These are phyloP conservation scores for Scaptodrosophila lebanonensis DNA, from an alignment of 1,140 invertebrate species.

Conservation along the genomic window DNA sequence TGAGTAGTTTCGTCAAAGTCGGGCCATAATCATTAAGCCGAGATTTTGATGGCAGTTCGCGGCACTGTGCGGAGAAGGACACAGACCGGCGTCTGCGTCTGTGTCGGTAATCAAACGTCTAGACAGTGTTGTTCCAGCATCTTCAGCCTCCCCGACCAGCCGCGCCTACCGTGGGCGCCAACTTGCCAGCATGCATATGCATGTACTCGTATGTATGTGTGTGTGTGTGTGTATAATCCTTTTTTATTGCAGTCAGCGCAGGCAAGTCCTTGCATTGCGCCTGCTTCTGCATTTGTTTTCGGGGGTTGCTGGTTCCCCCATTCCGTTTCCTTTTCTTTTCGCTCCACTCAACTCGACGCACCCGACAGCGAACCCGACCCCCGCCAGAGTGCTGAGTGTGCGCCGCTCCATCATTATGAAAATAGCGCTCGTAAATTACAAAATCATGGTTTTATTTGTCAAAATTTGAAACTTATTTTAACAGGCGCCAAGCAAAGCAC, in stretches of 20 bases:
- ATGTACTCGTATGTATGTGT: slow-evolving; percentile 4
- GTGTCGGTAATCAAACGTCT: slow-evolving; percentile 68
- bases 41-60: slow-evolving; percentile 25
- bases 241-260: slow-evolving; percentile 51
- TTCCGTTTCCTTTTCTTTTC: too few species aligned
- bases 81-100: slow-evolving; percentile 38
- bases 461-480: slow-evolving; percentile 77
- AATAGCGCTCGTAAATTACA: slow-evolving; percentile 70
- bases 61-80: slow-evolving; percentile 44
- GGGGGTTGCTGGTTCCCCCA: too few species aligned
- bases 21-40: slow-evolving; percentile 42
- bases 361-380: neutral
- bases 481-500: slow-evolving; percentile 62
- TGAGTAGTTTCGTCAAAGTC: too few species aligned
- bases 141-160: slow-evolving; percentile 35
- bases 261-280: too few species aligned
- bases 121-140: slow-evolving; percentile 65
- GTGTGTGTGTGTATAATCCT: slow-evolving; percentile 51
- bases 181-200: neutral
- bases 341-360: slow-evolving; percentile 24
- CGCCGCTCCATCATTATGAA: slow-evolving; percentile 58
- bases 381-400: neutral
- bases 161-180: slow-evolving; percentile 9
- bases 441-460: slow-evolving; percentile 77
- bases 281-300: too few species aligned